Conservation (phyloP, 1,140 invertebrate genomes). For the Caenorhabditis latens region DNA sequence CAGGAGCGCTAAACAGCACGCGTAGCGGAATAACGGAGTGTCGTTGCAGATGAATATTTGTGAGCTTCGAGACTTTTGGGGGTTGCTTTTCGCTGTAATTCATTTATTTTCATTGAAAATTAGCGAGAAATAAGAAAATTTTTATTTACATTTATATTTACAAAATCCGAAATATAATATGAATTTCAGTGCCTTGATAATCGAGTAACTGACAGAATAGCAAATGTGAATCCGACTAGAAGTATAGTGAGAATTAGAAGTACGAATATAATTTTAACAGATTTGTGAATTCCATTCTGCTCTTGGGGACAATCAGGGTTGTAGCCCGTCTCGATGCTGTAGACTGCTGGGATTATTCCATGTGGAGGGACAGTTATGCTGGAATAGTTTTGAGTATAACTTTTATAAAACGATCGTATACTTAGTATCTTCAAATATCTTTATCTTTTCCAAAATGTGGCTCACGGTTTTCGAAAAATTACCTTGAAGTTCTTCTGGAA, state of each 20-base stretch:
- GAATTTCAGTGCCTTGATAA: neutral
- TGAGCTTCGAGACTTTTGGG: neutral
- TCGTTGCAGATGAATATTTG: neutral
- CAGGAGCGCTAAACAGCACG: neutral
- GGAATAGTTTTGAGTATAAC: neutral
- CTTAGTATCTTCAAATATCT: too few relatives aligned
- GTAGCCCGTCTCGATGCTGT: constrained; percentile 31
- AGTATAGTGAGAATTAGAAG: constrained; percentile 20
- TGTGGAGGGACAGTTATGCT: constrained; percentile 27
- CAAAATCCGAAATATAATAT: neutral
- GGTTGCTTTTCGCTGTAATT: neutral
- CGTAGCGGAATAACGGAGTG: neutral
- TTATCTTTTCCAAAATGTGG: too few relatives aligned
- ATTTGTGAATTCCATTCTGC: neutral
- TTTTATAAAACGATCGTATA: too few relatives aligned
- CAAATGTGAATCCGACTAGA: constrained; percentile 25
- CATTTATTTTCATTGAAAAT: neutral
- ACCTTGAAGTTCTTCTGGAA: constrained; percentile 40
- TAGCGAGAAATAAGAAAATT: neutral
- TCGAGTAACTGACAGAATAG: constrained; percentile 4
- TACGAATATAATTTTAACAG: constrained; percentile 14
- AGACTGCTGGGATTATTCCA: constrained; percentile 15
- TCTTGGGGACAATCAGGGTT: neutral
- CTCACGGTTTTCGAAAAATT: too few relatives aligned
- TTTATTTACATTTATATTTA: neutral